Evolutionary conservation across 2,113 vertebrate genomes (phyloP).

Genomic region (Nesoenas mayeri): DNA sequence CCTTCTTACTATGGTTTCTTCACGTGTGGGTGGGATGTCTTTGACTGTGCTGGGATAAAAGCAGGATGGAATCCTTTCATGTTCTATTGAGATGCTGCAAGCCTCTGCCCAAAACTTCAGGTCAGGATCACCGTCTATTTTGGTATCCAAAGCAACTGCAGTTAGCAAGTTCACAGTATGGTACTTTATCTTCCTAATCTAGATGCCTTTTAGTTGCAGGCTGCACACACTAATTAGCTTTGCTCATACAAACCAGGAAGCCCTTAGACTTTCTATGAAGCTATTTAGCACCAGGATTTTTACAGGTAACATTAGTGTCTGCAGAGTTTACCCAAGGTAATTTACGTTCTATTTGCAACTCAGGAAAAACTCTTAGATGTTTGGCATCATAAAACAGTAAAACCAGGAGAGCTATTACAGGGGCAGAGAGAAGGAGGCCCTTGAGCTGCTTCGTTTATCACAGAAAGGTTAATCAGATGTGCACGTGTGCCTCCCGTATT

Average conservation of each 20-base stretch:
- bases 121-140: background rate
- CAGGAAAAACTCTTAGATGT: constrained; percentile 15
- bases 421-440: background rate
- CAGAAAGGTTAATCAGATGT: constrained; percentile 16
- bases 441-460: constrained; percentile 13
- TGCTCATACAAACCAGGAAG: background rate
- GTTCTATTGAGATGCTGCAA: background rate
- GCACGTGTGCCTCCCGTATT: constrained; percentile 20
- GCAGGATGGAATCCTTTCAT: background rate
- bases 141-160: background rate
- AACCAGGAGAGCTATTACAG: constrained; percentile 27
- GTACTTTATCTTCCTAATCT: background rate
- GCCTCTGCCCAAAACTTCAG: background rate
- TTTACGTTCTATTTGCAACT: constrained; percentile 46
- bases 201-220: background rate
- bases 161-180: background rate
- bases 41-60: background rate
- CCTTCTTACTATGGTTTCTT: background rate
- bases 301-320: background rate
- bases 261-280: background rate
- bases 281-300: background rate
- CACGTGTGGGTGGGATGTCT: background rate
- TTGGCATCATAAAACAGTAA: constrained; percentile 35
- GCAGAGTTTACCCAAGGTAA: constrained; percentile 17
- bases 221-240: background rate